These are phyloP conservation scores for Hypotaenidia okinawae DNA, from an alignment of 2,797 vertebrate genomes.

Conservation along the genomic window DNA sequence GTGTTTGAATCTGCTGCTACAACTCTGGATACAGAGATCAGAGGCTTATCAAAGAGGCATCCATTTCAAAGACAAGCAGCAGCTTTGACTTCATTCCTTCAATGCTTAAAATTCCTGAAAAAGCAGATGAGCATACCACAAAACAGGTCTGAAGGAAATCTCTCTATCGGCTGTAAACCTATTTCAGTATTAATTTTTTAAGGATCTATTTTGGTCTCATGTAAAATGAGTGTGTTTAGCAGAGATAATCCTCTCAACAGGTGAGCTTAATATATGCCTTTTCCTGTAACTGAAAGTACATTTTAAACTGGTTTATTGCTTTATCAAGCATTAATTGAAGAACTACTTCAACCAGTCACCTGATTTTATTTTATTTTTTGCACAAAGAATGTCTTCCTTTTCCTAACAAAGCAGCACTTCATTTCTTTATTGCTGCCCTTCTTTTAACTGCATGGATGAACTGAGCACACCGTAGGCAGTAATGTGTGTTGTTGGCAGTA, in stretches of 20 bases:
- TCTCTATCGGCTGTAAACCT: conserved; percentile 24
- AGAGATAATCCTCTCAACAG: conserved; percentile 67
- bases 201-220: conserved; percentile 49
- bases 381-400: background rate
- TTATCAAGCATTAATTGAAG: conserved; percentile 44
- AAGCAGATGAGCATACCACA: conserved; percentile 50
- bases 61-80: conserved; percentile 68
- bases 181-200: conserved; percentile 42
- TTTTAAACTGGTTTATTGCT: conserved; percentile 21
- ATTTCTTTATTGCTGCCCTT: background rate
- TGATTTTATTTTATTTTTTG: background rate
- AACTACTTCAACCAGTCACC: conserved; percentile 10
- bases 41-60: conserved; percentile 71
- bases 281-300: background rate
- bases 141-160: conserved; percentile 52
- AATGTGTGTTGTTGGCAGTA: accelerated
- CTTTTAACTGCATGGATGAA: background rate
- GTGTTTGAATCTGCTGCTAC: conserved; percentile 69
- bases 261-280: conserved; percentile 51
- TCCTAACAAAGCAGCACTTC: background rate
- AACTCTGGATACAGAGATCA: conserved; percentile 65
- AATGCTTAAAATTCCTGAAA: conserved; percentile 59
- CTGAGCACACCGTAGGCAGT: background rate
- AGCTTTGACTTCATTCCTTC: conserved; percentile 69
- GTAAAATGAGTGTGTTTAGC: conserved; percentile 52